Conservation (phyloP, 2,797 vertebrate genomes). For the Xiphorhynchus erythropygius region DNA sequence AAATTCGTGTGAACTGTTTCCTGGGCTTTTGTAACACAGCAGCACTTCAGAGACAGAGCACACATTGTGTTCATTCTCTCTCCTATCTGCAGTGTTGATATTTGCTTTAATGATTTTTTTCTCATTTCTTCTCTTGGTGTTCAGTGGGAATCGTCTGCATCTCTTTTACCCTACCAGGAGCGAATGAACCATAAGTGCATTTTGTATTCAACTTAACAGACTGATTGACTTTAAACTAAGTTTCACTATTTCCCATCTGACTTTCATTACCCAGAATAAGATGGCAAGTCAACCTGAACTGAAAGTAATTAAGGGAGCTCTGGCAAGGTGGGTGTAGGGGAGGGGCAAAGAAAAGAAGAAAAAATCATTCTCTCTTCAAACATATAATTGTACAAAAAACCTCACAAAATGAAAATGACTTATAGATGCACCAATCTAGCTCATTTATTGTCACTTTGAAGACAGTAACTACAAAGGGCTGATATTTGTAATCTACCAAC, state of each 20-base stretch:
- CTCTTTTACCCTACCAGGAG: not conserved
- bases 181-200: slow-evolving; percentile 17
- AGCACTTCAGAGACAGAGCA: not conserved
- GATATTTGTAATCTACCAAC: slow-evolving; percentile 30
- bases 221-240: slow-evolving; percentile 51
- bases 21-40: not conserved
- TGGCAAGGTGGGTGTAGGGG: not conserved
- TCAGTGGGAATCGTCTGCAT: slow-evolving; percentile 6
- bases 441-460: slow-evolving; percentile 24
- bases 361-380: not conserved
- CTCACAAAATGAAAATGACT: slow-evolving; percentile 44
- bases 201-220: slow-evolving; percentile 29
- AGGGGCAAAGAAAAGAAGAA: not conserved
- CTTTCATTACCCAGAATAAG: slow-evolving; percentile 62
- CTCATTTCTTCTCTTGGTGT: slow-evolving; percentile 15
- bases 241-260: slow-evolving; percentile 59
- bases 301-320: slow-evolving; percentile 64
- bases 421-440: not conserved
- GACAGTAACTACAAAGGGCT: slow-evolving; percentile 16
- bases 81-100: not conserved
- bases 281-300: slow-evolving; percentile 65
- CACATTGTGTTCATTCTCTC: not conserved
- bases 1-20: not conserved
- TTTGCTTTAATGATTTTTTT: slow-evolving; percentile 44
- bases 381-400: slow-evolving; percentile 23